Evolutionary conservation across 1,140 invertebrate genomes (phyloP).

Genomic region (Scaptomyza montana): DNA sequence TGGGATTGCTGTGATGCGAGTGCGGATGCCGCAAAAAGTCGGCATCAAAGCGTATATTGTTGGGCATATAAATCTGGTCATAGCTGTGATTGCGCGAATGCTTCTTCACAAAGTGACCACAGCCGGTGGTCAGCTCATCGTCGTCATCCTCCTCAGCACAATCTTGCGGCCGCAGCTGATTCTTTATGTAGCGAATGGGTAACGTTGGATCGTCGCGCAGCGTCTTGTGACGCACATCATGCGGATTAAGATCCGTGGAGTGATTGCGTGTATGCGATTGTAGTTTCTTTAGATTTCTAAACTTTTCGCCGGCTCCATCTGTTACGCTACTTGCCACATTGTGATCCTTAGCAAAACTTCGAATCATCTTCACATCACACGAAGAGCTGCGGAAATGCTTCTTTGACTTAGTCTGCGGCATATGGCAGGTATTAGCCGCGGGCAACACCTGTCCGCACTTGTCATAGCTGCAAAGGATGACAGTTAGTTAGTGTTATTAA

Average conservation of each 20-base stretch:
- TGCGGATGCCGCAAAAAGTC: constrained; percentile 77
- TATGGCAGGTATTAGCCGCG: constrained; percentile 38
- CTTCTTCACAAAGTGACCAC: constrained; percentile 81
- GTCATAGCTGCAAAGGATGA: constrained; percentile 61
- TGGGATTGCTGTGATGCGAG: constrained; percentile 61
- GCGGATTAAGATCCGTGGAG: constrained; percentile 79
- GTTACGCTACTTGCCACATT: constrained; percentile 47
- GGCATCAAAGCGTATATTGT: constrained; percentile 82
- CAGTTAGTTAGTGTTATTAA: background rate
- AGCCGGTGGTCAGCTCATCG: constrained; percentile 75
- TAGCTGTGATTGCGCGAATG: constrained; percentile 83
- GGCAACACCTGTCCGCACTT: constrained; percentile 73
- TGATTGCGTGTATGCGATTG: constrained; percentile 83
- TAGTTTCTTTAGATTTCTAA: constrained; percentile 78
- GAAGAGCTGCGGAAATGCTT: constrained; percentile 83
- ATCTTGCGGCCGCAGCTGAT: constrained; percentile 73
- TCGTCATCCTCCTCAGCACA: constrained; percentile 77
- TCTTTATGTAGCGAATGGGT: constrained; percentile 80
- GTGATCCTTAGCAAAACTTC: constrained; percentile 79
- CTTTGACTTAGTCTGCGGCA: constrained; percentile 78
- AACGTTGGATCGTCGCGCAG: constrained; percentile 66
- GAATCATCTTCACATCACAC: constrained; percentile 83
- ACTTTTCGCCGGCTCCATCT: constrained; percentile 63
- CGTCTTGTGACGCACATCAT: constrained; percentile 68
- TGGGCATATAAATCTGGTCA: constrained; percentile 83